Evolutionary conservation across 2,888 invertebrate genomes (phyloP).

Genomic region (Melanostoma mellinum): DNA sequence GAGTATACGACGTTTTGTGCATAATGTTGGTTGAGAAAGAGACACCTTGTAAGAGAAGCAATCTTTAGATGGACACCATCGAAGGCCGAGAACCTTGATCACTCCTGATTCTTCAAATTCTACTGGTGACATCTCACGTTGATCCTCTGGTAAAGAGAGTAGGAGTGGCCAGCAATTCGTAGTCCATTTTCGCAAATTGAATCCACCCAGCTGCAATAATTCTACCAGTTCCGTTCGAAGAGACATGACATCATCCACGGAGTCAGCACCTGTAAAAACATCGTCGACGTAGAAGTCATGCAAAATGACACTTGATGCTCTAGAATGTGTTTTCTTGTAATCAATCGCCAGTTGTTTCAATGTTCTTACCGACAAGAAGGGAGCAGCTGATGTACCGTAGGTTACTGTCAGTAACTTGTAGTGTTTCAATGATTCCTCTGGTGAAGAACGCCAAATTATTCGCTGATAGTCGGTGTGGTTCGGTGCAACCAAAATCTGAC

Average conservation of each 20-base stretch:
- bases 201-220: slow-evolving; percentile 4
- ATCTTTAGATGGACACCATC: not conserved
- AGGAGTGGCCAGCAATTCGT: slow-evolving; percentile 29
- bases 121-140: not conserved
- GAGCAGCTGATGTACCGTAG: slow-evolving; percentile 51
- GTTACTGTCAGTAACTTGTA: slow-evolving; percentile 43
- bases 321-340: slow-evolving; percentile 46
- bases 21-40: not conserved
- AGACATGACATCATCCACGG: slow-evolving; percentile 14
- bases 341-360: slow-evolving; percentile 67
- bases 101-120: not conserved
- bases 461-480: slow-evolving; percentile 41
- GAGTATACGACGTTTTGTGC: slow-evolving; percentile 6
- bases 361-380: slow-evolving; percentile 54
- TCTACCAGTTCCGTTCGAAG: slow-evolving; percentile 16
- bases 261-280: slow-evolving; percentile 57
- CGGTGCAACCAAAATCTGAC: slow-evolving; percentile 43
- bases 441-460: slow-evolving; percentile 44
- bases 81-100: not conserved
- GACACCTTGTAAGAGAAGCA: not conserved
- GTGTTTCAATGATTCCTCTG: slow-evolving; percentile 17
- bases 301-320: slow-evolving; percentile 46
- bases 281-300: slow-evolving; percentile 74
- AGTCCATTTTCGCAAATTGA: slow-evolving; percentile 10
- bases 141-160: slow-evolving; percentile 20